Base-by-base conservation (phyloP, 92 coral and sea anemone species). In the Phymanthus crucifer region DNA sequence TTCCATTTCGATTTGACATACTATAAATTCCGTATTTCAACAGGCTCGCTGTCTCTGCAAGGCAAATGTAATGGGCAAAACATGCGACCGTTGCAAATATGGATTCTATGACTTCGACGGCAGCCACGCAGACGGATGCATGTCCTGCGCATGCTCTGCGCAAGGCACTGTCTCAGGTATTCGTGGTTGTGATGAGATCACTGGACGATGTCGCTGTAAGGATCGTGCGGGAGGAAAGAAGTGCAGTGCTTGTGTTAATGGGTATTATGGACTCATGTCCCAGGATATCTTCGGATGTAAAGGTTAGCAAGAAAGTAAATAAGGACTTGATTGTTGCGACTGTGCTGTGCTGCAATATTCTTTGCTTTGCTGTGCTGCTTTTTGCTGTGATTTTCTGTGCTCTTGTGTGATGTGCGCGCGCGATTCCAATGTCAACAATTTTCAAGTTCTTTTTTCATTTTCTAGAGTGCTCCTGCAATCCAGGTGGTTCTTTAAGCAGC, bases 151-250 rank as follows among this genome's bases (percentile, higher is more conserved):
- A 71, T 95, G 98, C 73, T 89, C 90, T 27, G 32, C 80, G 32
- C 78, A 84, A 40, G 98, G 97, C 36, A 93, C 98, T 19, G 47
- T 90, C 75, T 86, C 97, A 45, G 97, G 85, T 16, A 83, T 93
- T 45, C 90, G 91, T 73, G 83, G 84, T 57, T 95, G 98, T 76
- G 83, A 90, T 67, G 81, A 61, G 78, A 87, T 69, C 37, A 80
- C 78, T 36, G 98, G 98, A 74, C 82, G 72, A 26, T 95, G 98
- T 75, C 66, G 80, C 78, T 95, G 98, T 75, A 95, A 92, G 74
- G 80, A 78, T 40, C 90, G 88, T 81, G 91, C 85, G 76, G 90
- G 82, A 16, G 98, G 97, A 43, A 77, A 64, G 66, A 93, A 87
- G 76, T 95, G 98, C 71, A 74, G 80, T 36, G 77, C 88, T 33